These are phyloP conservation scores for Tinamus guttatus DNA, from an alignment of 2,113 vertebrate species.

Conservation along the genomic window DNA sequence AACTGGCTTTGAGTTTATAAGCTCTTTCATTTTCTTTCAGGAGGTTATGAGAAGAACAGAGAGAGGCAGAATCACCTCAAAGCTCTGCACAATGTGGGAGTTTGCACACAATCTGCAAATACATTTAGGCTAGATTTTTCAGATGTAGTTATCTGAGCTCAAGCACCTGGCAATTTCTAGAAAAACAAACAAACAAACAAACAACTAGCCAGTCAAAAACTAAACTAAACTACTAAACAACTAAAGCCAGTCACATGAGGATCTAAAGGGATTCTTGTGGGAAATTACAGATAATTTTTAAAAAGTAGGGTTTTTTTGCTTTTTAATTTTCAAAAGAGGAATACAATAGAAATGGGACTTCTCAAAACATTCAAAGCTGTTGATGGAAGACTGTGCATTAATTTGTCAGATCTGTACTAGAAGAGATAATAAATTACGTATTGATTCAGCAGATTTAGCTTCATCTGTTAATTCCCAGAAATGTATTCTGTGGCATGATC, in stretches of 20 bases:
- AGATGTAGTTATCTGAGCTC: not conserved
- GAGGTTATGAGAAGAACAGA: constrained; percentile 18
- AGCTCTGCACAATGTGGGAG: not conserved
- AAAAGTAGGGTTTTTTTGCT: not conserved
- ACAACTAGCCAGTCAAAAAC: too few relatives aligned
- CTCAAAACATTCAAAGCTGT: not conserved
- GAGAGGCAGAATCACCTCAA: not conserved
- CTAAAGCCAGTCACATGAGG: not conserved
- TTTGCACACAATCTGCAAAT: not conserved
- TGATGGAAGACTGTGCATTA: not conserved
- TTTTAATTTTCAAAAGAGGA: not conserved
- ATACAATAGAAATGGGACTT: not conserved
- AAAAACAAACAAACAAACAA: not conserved
- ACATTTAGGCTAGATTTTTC: constrained; percentile 10
- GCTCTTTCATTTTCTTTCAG: not conserved
- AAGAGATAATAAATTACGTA: not conserved
- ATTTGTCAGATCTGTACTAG: not conserved
- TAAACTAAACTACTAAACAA: too few relatives aligned
- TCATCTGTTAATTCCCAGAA: not conserved
- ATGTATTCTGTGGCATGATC: not conserved
- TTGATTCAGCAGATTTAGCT: not conserved
- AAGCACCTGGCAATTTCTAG: not conserved
- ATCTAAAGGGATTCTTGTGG: not conserved
- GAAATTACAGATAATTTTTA: not conserved
- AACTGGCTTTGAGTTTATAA: not conserved